Conservation (phyloP, 2,888 invertebrate genomes). For the Drosophila macrothrix region DNA sequence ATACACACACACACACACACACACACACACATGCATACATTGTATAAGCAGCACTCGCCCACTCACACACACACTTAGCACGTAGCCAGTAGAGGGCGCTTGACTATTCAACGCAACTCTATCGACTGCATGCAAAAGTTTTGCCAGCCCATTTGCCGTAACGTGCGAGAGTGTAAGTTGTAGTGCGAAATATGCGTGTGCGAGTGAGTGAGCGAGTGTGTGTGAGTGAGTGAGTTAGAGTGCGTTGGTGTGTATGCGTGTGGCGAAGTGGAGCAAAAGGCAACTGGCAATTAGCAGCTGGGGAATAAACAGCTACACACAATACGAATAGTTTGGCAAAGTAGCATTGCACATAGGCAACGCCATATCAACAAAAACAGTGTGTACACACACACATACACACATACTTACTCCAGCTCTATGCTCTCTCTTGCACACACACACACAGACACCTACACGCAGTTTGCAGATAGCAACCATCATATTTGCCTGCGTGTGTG, state of each 20-base stretch:
- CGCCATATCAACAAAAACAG: constrained; percentile 43
- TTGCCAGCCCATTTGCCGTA: constrained; percentile 33
- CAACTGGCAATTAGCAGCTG: constrained; percentile 52
- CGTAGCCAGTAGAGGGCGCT: constrained; percentile 19
- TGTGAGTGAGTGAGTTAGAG: constrained; percentile 12
- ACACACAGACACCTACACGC: constrained; percentile 26
- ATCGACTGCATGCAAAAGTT: constrained; percentile 54
- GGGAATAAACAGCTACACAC: constrained; percentile 31
- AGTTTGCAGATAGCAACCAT: constrained; percentile 36
- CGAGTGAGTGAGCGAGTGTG: not conserved
- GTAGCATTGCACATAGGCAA: constrained; percentile 58
- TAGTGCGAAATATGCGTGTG: constrained; percentile 30
- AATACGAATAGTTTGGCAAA: constrained; percentile 59
- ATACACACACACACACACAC: constrained; percentile 19
- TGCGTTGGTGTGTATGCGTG: constrained; percentile 8
- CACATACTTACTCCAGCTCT: constrained; percentile 3
- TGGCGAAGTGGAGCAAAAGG: constrained; percentile 59
- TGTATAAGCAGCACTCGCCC: constrained; percentile 7
- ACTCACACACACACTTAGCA: constrained; percentile 10
- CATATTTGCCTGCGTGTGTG: constrained; percentile 23
- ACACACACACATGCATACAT: constrained; percentile 14
- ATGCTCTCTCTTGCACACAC: constrained; percentile 41
- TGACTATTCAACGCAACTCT: constrained; percentile 4
- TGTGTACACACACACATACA: constrained; percentile 40
- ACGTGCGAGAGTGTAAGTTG: constrained; percentile 31